Evolutionary conservation across 2,113 vertebrate genomes (phyloP), one percentile per base, ranked within the genome.

Genomic region (Raphicerus campestris): DNA sequence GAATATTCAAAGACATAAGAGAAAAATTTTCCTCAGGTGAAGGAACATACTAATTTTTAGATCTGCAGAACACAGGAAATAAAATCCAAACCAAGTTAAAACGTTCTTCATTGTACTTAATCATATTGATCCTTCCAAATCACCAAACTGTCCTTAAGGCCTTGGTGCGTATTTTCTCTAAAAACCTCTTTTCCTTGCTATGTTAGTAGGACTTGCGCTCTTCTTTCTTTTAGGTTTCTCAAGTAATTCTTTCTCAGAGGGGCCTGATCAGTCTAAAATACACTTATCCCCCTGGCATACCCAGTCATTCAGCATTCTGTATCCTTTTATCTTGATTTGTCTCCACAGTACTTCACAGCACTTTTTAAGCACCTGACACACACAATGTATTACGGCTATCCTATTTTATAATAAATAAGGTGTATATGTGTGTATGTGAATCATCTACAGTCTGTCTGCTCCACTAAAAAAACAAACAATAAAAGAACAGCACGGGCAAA

Each of bases 51-150:
- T 87, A 20, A 60, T 55, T 35, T 94, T 89, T 49, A 51, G 22
- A 94, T 35, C 63, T 39, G 47, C 53, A 92, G 39, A 28, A 19
- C n/a, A 2, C 35, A 77, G 13, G 32, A 45, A 95, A 14, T 87
- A 53, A 94, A 70, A 45, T 19, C 7, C 28, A 97, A 93, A 92
- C 47, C 63, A 96, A 93, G 51, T 84, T 5, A 81, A 88, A 81
- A 77, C 5, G 10, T 91, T 70, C 20, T 19, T 90, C 45, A 84
- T 15, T n/a, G 15, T 42, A 87, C 16, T 73, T 73, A 96, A 42
- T 28, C 51, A 70, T 70, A 92, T 14, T 78, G 19, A 77, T 78
- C 42, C 30, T 91, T n/a, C 10, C 51, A 8, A 85, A 58, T 49
- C 45, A 87, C 26, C n/a, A 63, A 63, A 26, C 86, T 53, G 6